phyloP scores from a whole-genome alignment of 2,797 vertebrate genomes.

The Macroramphosus scolopax region DNA sequence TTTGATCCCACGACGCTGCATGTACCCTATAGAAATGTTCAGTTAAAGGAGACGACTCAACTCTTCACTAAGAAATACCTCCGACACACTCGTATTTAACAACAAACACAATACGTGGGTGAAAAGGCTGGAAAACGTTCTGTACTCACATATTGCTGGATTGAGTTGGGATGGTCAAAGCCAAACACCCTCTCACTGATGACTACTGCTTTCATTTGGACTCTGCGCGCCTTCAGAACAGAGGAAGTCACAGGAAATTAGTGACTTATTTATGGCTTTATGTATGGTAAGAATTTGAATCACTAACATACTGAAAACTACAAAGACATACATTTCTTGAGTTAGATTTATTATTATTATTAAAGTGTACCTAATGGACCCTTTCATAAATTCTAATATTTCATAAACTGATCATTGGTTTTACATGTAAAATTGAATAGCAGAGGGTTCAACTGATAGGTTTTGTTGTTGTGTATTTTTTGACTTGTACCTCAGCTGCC shows the following conservation, averaged over 20 bases:
- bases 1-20: background rate
- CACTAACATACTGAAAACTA: background rate
- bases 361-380: background rate
- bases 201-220: slow-evolving; percentile 81
- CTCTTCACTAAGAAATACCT: too few species aligned
- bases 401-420: background rate
- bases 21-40: background rate
- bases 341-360: too few species aligned
- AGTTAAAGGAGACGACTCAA: background rate
- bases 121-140: too few species aligned
- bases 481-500: slow-evolving; percentile 71
- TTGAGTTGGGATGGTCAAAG: slow-evolving; percentile 83
- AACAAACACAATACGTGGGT: background rate
- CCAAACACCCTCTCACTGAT: slow-evolving; percentile 83
- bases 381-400: background rate
- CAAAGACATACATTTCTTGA: too few species aligned
- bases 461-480: background rate
- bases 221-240: slow-evolving; percentile 75
- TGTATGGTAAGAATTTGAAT: background rate
- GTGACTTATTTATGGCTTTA: too few species aligned
- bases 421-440: background rate
- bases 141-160: slow-evolving; percentile 85
- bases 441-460: background rate
- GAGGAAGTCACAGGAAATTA: too few species aligned
- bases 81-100: too few species aligned